Evolutionary conservation across 2,113 vertebrate species (phyloP).

Genomic region (Alethe diademata): DNA sequence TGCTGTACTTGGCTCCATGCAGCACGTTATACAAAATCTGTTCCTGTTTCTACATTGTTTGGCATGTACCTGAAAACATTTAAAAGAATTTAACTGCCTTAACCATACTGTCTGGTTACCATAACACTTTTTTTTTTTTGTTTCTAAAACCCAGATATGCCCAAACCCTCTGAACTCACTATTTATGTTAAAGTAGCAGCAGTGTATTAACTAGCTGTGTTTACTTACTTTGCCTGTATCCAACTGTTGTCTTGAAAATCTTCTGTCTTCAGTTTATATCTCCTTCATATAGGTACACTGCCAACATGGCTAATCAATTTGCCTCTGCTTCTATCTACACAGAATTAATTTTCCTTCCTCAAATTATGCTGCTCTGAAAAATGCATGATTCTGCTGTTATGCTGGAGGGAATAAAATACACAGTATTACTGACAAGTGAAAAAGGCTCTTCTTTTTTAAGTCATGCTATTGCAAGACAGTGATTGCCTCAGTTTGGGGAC

Average conservation of each 20-base stretch:
- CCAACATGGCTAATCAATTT: neutral
- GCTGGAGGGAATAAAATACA: neutral
- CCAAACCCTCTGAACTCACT: neutral
- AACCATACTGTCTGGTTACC: neutral
- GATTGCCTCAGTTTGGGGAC: neutral
- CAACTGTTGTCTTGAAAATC: neutral
- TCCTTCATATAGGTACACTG: neutral
- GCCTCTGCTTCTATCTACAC: neutral
- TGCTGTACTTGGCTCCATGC: neutral
- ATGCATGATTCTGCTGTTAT: neutral
- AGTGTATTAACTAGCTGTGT: neutral
- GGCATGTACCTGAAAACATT: neutral
- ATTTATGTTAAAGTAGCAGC: neutral
- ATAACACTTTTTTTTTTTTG: neutral
- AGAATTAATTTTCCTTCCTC: neutral
- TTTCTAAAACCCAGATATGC: neutral
- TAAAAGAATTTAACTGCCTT: neutral
- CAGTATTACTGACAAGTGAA: neutral
- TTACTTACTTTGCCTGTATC: neutral
- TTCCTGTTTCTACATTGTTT: neutral
- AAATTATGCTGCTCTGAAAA: neutral
- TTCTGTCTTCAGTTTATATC: neutral
- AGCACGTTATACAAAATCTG: neutral
- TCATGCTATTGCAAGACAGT: neutral
- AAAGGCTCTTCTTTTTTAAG: neutral